Percentiles rank a stretch among this genome's conserved stretches.
Conservation (phyloP, 2,797 vertebrate species). For the Microhierax caerulescens region DNA sequence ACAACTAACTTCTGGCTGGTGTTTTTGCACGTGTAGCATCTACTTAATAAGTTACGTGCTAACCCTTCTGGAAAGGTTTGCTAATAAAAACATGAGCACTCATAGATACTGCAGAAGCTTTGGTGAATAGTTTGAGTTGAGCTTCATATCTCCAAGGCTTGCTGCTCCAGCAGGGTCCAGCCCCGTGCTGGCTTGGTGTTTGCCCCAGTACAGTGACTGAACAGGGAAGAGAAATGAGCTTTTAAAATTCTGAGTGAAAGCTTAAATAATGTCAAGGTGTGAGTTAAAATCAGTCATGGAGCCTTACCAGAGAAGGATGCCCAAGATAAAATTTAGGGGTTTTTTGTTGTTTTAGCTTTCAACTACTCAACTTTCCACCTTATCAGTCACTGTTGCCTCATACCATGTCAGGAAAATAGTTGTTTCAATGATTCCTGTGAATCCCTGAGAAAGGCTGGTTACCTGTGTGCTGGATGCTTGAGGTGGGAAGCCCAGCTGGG, state of each 20-base stretch:
- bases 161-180: neutral
- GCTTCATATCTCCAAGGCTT: neutral
- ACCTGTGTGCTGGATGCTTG: neutral
- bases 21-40: neutral
- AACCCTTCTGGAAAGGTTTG: neutral
- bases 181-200: neutral
- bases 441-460: neutral
- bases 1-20: fast-evolving
- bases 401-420: fast-evolving
- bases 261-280: neutral
- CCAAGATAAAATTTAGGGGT: fast-evolving
- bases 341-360: neutral
- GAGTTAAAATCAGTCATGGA: neutral
- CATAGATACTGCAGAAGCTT: fast-evolving
- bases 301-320: neutral
- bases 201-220: neutral
- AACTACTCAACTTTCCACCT: neutral
- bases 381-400: too few species aligned
- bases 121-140: neutral
- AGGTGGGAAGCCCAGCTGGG: fast-evolving
- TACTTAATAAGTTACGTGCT: fast-evolving
- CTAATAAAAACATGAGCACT: neutral
- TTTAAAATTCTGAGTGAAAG: neutral
- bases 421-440: neutral
- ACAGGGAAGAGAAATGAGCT: neutral